phyloP scores from a whole-genome alignment of 2,797 vertebrate species.

The Apogon talboti region DNA sequence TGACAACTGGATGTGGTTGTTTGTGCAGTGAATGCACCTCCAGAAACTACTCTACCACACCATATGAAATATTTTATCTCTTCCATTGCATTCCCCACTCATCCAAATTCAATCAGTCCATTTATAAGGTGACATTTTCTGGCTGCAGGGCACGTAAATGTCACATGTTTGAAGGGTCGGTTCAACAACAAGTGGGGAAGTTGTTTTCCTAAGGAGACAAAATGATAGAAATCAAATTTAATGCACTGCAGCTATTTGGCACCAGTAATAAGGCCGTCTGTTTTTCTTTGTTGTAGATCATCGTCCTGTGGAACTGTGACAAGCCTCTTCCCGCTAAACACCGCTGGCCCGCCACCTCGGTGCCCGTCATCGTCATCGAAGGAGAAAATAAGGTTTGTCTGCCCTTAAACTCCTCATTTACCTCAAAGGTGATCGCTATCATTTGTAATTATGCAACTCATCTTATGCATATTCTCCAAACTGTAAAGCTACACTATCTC shows the following conservation, averaged over 20 bases:
- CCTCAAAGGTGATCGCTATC: conserved; percentile 31
- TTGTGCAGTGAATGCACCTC: not conserved
- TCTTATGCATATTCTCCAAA: conserved; percentile 13
- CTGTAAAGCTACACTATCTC: conserved; percentile 40
- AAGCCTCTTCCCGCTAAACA: conserved; percentile 96
- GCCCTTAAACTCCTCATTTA: conserved; percentile 17
- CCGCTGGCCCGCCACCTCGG: conserved; percentile 94
- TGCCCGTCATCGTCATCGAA: conserved; percentile 96
- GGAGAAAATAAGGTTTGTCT: conserved; percentile 97
- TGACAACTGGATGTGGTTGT: conserved; percentile 22
- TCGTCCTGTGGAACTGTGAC: conserved; percentile 98
- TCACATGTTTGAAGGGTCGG: conserved; percentile 34
- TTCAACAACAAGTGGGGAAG: conserved; percentile 9
- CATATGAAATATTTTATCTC: conserved; percentile 54
- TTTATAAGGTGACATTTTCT: conserved; percentile 65
- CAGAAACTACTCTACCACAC: conserved; percentile 10
- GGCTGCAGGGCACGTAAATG: conserved; percentile 52
- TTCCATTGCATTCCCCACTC: conserved; percentile 40
- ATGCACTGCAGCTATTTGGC: not conserved
- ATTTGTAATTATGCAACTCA: conserved; percentile 24
- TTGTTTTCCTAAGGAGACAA: conserved; percentile 18
- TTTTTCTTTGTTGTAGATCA: conserved; percentile 78
- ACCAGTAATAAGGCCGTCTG: not conserved
- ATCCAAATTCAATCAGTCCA: conserved; percentile 45
- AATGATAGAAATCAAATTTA: conserved; percentile 19